These are phyloP conservation scores for Lateolabrax maculatus DNA, from an alignment of 2,797 vertebrate genomes.

Conservation along the genomic window DNA sequence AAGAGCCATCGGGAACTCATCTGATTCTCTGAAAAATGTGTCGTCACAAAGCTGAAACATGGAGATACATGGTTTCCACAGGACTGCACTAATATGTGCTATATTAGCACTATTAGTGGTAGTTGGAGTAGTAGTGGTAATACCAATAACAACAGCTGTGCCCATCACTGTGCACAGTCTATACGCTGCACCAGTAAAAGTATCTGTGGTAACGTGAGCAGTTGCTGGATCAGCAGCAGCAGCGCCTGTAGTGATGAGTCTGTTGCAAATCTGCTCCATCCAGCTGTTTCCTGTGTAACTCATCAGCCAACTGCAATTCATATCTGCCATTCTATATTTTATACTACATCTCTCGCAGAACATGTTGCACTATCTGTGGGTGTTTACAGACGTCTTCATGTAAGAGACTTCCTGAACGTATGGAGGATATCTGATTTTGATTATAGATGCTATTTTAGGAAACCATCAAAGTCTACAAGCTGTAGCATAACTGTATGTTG, in stretches of 20 bases:
- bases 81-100: not conserved
- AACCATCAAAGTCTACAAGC: not conserved
- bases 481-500: not conserved
- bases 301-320: not conserved
- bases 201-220: constrained; percentile 8
- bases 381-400: not conserved
- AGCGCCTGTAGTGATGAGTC: not conserved
- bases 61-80: constrained; percentile 1
- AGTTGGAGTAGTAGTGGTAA: not conserved
- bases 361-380: not conserved
- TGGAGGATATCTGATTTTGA: constrained; percentile 6
- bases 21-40: not conserved
- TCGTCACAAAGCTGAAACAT: not conserved
- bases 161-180: not conserved
- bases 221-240: not conserved
- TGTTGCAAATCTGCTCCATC: not conserved
- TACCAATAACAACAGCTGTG: not conserved
- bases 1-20: too few species aligned
- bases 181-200: not conserved
- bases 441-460: constrained; percentile 13
- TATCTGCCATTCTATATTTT: not conserved
- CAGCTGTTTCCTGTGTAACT: constrained; percentile 41
- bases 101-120: not conserved
- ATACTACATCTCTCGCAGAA: fast-evolving
- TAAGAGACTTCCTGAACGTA: not conserved